Percentiles rank a stretch among this genome's conserved stretches.
Conservation (phyloP, 2,888 invertebrate species). For the Argynnis bischoffii region DNA sequence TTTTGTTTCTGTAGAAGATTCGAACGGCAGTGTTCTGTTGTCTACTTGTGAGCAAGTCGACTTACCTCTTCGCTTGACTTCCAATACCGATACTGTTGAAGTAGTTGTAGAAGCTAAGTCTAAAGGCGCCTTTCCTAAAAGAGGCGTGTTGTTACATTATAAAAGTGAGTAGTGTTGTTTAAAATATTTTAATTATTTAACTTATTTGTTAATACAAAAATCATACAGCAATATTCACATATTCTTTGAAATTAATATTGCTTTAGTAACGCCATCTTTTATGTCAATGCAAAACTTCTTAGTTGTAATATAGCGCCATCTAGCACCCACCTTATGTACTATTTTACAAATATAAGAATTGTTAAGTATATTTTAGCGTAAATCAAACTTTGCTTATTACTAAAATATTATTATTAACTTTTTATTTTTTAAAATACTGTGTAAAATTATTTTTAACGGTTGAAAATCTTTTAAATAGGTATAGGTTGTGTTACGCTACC, state of each 20-base stretch:
- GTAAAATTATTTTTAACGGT: background rate
- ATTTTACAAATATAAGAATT: too few relatives aligned
- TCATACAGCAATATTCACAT: background rate
- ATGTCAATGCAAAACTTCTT: background rate
- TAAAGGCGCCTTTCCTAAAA: conserved; percentile 80
- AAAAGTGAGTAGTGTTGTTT: conserved; percentile 72
- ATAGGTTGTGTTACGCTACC: conserved; percentile 85
- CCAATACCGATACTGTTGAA: conserved; percentile 72
- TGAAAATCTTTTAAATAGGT: conserved; percentile 64
- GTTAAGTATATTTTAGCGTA: too few relatives aligned
- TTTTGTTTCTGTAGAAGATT: conserved; percentile 75
- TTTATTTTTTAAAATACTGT: background rate
- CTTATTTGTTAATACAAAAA: background rate
- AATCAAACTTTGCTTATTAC: too few relatives aligned
- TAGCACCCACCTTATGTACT: background rate
- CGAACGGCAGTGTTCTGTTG: conserved; percentile 70
- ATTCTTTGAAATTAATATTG: background rate
- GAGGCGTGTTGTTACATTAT: conserved; percentile 85
- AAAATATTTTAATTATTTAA: background rate
- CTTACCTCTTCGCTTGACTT: conserved; percentile 73
- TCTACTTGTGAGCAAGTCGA: conserved; percentile 81
- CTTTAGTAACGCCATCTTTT: conserved; percentile 43
- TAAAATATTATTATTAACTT: too few relatives aligned
- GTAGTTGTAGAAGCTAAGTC: conserved; percentile 74
- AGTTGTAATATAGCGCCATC: conserved; percentile 28